Evolutionary conservation across 2,888 invertebrate genomes (phyloP).

Genomic region (Scaptomyza parva): DNA sequence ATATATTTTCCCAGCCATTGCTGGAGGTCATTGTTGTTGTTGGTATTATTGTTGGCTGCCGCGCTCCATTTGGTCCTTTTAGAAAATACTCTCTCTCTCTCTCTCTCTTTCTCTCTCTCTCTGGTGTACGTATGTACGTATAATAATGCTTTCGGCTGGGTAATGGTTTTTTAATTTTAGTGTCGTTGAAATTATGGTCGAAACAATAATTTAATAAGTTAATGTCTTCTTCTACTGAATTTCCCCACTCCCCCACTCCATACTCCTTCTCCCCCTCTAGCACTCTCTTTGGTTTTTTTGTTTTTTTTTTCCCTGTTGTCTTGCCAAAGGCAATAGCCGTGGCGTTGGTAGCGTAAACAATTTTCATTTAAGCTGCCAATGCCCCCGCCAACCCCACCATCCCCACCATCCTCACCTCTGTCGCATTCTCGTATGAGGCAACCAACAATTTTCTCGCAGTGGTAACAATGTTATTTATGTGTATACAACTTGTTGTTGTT

Average conservation of each 20-base stretch:
- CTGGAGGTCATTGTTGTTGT: conserved; percentile 25
- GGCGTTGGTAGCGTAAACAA: conserved; percentile 66
- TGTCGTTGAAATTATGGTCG: conserved; percentile 71
- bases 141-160: conserved; percentile 55
- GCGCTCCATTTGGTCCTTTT: conserved; percentile 69
- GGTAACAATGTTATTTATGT: conserved; percentile 73
- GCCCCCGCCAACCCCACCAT: conserved; percentile 5
- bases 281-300: conserved; percentile 1
- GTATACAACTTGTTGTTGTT: conserved; percentile 45
- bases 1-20: conserved; percentile 65
- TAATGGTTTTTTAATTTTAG: conserved; percentile 83
- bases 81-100: conserved; percentile 55
- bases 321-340: conserved; percentile 45
- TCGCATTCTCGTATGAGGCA: conserved; percentile 7
- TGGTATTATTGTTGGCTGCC: conserved; percentile 15
- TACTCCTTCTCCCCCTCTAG: neutral
- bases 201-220: conserved; percentile 78
- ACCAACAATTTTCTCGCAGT: conserved; percentile 42
- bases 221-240: conserved; percentile 66
- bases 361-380: conserved; percentile 68
- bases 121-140: neutral
- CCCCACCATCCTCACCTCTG: neutral
- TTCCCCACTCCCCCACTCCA: neutral
- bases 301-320: neutral
- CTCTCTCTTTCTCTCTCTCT: too few relatives aligned